phyloP scores from a whole-genome alignment of 2,888 invertebrate species.

The Leptogaster cylindrica region DNA sequence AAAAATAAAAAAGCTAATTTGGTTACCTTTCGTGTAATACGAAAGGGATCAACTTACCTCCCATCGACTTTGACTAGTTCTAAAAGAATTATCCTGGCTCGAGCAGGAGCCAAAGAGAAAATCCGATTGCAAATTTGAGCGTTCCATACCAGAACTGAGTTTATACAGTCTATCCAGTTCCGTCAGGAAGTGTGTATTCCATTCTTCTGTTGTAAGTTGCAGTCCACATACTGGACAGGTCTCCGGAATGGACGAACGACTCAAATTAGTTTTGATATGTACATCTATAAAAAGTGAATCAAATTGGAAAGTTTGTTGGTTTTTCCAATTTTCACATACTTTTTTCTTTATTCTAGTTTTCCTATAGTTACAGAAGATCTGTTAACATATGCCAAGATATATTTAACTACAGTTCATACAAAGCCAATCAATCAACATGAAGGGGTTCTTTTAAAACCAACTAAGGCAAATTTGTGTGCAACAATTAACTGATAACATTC shows the following conservation, averaged over 20 bases:
- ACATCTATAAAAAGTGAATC: slow-evolving; percentile 41
- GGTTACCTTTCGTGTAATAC: not conserved
- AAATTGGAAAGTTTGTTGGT: not conserved
- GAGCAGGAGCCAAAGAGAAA: slow-evolving; percentile 61
- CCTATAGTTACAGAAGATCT: too few species aligned
- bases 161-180: slow-evolving; percentile 74
- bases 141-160: slow-evolving; percentile 64
- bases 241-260: slow-evolving; percentile 57
- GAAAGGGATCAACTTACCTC: slow-evolving; percentile 63
- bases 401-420: too few species aligned
- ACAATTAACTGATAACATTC: too few species aligned
- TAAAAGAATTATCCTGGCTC: slow-evolving; percentile 60
- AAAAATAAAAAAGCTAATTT: too few species aligned
- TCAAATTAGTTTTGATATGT: slow-evolving; percentile 43
- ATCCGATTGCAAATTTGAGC: slow-evolving; percentile 60
- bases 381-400: too few species aligned
- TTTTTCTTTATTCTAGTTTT: slow-evolving; percentile 7
- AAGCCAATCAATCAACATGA: too few species aligned
- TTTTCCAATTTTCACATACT: slow-evolving; percentile 1
- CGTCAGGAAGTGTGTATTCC: slow-evolving; percentile 72
- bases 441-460: too few species aligned
- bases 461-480: too few species aligned
- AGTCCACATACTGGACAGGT: slow-evolving; percentile 74
- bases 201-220: slow-evolving; percentile 70
- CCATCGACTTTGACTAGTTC: slow-evolving; percentile 68